phyloP scores from a whole-genome alignment of 2,797 vertebrate genomes.

The Anniella stebbinsi region DNA sequence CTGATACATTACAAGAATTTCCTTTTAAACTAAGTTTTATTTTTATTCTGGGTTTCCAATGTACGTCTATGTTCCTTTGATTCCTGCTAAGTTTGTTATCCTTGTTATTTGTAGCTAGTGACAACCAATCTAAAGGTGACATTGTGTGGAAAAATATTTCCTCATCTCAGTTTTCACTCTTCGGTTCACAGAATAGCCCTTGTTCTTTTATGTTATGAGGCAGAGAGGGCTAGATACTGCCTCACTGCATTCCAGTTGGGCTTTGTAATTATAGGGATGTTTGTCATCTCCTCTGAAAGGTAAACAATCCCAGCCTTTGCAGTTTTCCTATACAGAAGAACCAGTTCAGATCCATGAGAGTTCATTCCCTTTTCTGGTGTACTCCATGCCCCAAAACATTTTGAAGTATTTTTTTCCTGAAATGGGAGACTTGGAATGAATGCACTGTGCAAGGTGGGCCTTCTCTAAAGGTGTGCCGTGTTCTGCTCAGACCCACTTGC shows the following conservation, averaged over 20 bases:
- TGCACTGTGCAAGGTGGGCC: not conserved
- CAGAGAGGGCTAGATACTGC: slow-evolving; percentile 11
- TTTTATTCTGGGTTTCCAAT: not conserved
- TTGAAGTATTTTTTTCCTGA: not conserved
- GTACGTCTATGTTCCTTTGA: not conserved
- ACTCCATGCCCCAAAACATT: not conserved
- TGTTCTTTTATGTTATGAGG: slow-evolving; percentile 10
- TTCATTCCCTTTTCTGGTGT: not conserved
- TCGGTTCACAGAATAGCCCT: slow-evolving; percentile 9
- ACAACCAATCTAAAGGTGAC: slow-evolving; percentile 27
- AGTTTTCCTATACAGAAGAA: not conserved
- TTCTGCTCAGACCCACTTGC: not conserved
- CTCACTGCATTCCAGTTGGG: slow-evolving; percentile 16
- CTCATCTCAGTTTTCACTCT: slow-evolving; percentile 32
- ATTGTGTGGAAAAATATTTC: slow-evolving; percentile 26
- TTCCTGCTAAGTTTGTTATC: not conserved
- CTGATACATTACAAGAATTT: not conserved
- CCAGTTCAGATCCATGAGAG: slow-evolving; percentile 1
- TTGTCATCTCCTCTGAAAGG: slow-evolving; percentile 30
- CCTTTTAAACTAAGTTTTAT: not conserved
- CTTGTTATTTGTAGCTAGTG: not conserved
- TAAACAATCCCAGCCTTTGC: slow-evolving; percentile 21
- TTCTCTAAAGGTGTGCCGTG: not conserved
- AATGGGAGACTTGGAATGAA: not conserved
- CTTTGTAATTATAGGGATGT: slow-evolving; percentile 34